Conservation (phyloP, 23 tunicate genomes). For the Oikopleura albicans region DNA sequence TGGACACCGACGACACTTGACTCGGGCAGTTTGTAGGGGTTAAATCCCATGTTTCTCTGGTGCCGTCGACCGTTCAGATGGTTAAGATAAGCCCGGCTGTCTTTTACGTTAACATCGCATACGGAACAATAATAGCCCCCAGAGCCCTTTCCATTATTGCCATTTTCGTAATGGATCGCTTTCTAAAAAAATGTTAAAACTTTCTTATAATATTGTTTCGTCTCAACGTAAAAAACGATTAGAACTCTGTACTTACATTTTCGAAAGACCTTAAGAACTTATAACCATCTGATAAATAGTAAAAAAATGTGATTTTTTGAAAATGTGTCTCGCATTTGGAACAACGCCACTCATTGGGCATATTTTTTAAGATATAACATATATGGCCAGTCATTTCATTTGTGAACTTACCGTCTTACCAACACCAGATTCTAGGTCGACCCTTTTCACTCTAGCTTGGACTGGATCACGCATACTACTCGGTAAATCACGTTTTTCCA, state of each 20-base stretch:
- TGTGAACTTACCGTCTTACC: constrained; percentile 7
- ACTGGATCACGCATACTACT: constrained; percentile 1
- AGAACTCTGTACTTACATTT: too few relatives aligned
- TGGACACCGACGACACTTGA: not conserved
- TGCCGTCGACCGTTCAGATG: not conserved
- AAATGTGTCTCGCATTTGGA: too few relatives aligned
- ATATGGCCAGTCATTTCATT: too few relatives aligned
- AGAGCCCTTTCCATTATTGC: constrained; percentile 11
- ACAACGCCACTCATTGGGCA: too few relatives aligned
- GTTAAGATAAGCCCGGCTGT: not conserved
- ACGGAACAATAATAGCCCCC: constrained; percentile 11
- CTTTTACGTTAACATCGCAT: constrained; percentile 8
- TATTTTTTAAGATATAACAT: too few relatives aligned
- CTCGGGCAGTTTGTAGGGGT: constrained; percentile 15
- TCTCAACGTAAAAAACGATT: too few relatives aligned
- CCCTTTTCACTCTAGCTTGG: not conserved
- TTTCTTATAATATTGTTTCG: too few relatives aligned
- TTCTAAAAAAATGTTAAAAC: too few relatives aligned
- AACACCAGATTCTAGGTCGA: not conserved
- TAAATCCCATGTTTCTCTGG: constrained; percentile 14
- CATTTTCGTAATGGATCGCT: not conserved
- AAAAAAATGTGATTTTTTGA: too few relatives aligned
- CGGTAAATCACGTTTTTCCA: constrained; percentile 4
- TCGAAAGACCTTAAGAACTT: too few relatives aligned
- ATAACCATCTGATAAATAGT: too few relatives aligned